A percentile compares a stretch with the other conserved stretches of the same genome.
Evolutionary conservation across 2,113 vertebrate species (phyloP).

Genomic region (Cinclus cinclus): DNA sequence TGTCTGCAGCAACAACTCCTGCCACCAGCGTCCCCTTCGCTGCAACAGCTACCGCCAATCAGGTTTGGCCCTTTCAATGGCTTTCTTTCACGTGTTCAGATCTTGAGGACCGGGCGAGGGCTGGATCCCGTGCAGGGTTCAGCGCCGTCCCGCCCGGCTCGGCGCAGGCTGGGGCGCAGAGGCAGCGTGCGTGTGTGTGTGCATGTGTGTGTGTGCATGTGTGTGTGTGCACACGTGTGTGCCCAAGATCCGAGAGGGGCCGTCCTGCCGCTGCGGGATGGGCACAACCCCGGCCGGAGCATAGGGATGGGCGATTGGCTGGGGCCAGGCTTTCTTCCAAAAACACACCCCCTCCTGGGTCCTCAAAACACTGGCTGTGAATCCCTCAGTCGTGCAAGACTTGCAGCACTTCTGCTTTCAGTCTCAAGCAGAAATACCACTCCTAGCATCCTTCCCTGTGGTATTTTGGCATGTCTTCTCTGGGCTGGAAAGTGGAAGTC

Average conservation of each 20-base stretch:
- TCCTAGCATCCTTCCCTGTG: background rate
- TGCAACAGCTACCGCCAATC: constrained; percentile 93
- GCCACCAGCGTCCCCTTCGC: constrained; percentile 95
- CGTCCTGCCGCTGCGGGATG: background rate
- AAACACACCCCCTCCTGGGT: background rate
- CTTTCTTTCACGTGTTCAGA: constrained; percentile 80
- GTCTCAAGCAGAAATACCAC: constrained; percentile 46
- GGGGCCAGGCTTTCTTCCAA: background rate
- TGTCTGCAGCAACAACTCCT: constrained; percentile 95
- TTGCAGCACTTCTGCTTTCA: constrained; percentile 43
- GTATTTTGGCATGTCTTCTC: constrained; percentile 38
- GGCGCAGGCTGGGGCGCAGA: constrained; percentile 9
- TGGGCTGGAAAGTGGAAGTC: constrained; percentile 52
- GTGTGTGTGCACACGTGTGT: rapidly evolving
- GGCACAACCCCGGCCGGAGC: background rate
- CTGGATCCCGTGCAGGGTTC: background rate
- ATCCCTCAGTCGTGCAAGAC: background rate
- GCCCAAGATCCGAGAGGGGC: constrained; percentile 1
- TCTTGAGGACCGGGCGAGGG: constrained; percentile 43
- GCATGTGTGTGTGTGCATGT: background rate
- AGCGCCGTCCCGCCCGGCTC: background rate
- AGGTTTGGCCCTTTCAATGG: constrained; percentile 95
- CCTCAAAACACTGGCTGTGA: background rate
- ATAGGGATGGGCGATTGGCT: constrained; percentile 32
- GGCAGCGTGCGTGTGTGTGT: background rate